These are phyloP conservation scores for Cetoscarus ocellatus DNA, from an alignment of 2,797 vertebrate species.

Conservation along the genomic window DNA sequence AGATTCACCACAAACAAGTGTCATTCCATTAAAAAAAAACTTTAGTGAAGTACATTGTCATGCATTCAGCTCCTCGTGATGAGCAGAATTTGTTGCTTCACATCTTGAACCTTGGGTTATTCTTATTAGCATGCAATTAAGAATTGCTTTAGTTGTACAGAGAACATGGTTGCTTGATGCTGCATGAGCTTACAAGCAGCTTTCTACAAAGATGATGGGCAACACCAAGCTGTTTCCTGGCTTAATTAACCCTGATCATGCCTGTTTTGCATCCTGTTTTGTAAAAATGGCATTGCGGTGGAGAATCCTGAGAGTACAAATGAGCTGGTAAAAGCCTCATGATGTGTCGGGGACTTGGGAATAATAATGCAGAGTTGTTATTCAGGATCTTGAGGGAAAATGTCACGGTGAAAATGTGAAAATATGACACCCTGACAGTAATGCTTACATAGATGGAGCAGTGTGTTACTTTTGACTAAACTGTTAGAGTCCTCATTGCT, in stretches of 20 bases:
- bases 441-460: not conserved
- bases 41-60: constrained; percentile 31
- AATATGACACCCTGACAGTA: constrained; percentile 4
- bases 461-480: constrained; percentile 1
- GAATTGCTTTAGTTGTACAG: constrained; percentile 34
- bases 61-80: constrained; percentile 33
- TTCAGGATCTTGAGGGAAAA: constrained; percentile 23
- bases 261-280: constrained; percentile 43
- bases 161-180: constrained; percentile 42
- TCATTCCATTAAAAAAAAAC: constrained; percentile 36
- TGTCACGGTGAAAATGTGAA: constrained; percentile 16
- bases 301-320: constrained; percentile 43
- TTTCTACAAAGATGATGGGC: constrained; percentile 24
- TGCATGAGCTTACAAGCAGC: constrained; percentile 11
- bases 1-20: constrained; percentile 41
- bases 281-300: constrained; percentile 41
- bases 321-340: constrained; percentile 29
- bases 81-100: constrained; percentile 28
- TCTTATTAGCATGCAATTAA: constrained; percentile 74
- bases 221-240: constrained; percentile 28
- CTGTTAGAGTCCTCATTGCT: not conserved
- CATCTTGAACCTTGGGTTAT: constrained; percentile 60
- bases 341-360: constrained; percentile 9
- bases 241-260: constrained; percentile 67
- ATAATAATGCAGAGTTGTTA: constrained; percentile 32